Base-by-base conservation (phyloP, 2,888 invertebrate genomes). In the Ectemnius cavifrons region DNA sequence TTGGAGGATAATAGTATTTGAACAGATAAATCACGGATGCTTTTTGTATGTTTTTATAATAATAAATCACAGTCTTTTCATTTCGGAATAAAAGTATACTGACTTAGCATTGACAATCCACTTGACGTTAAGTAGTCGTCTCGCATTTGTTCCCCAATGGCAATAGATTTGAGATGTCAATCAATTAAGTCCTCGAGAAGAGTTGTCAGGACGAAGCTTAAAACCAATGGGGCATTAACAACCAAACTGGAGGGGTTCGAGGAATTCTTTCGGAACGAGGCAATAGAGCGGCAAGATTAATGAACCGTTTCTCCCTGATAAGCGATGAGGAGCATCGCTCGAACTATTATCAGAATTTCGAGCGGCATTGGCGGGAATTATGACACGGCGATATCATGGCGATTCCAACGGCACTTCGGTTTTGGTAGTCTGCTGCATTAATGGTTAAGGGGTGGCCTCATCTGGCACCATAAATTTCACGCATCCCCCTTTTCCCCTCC, bases 231-330 rank as follows among this genome's bases (percentile, higher is more conserved):
- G 37, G 37, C 57, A 65, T 65, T 46, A 52, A 52, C 4, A 47
- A 2, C 5, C 57, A 37, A 45, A 4, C 37, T 13, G 28, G 0
- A 28, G 63, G 57, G n/a, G 56, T 4, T 13, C 20, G 57, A 11
- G 46, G 49, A 65, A 49, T 58, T 49, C 65, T 65, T 65, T 58
- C 65, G 57, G n/a, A 20, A 58, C 13, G 58, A 58, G 46, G 46
- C 45, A 65, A 58, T 37, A 18, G 16, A 37, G 58, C 56, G 58
- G 16, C 23, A 65, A 57, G 65, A 58, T 65, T 65, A 65, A 65
- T 65, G 65, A 57, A 18, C 46, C 58, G 65, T 65, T 18, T 4
- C 45, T 4, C 14, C 20, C 46, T 45, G 65, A 65, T 65, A 65
- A 45, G 11, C 14, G 14, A 13, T 18, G 23, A 13, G n/a, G 64